Evolutionary conservation across 2,113 vertebrate genomes (phyloP).

Genomic region (Laticauda laticaudata): DNA sequence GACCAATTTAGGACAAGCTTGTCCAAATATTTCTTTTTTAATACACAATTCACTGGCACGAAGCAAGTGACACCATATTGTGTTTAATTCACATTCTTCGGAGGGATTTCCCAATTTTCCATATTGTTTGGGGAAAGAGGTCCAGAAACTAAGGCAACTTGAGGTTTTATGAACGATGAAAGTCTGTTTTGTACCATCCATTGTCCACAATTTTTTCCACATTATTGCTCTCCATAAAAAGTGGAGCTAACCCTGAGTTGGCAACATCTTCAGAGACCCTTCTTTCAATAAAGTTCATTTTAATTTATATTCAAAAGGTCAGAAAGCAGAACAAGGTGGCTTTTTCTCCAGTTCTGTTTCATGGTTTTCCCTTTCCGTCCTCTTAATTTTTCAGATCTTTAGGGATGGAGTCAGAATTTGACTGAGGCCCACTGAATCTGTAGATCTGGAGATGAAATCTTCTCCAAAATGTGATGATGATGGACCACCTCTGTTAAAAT

Average conservation of each 20-base stretch:
- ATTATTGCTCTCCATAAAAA: not conserved
- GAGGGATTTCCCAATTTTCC: not conserved
- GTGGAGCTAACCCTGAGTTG: not conserved
- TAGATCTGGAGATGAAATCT: not conserved
- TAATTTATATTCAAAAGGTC: not conserved
- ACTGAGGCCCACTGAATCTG: not conserved
- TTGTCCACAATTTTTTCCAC: not conserved
- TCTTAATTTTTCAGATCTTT: not conserved
- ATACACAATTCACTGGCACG: not conserved
- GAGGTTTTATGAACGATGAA: not conserved
- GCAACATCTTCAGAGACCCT: not conserved
- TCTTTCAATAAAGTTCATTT: not conserved
- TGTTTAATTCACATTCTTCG: not conserved
- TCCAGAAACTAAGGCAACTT: not conserved
- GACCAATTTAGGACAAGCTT: slow-evolving; percentile 10
- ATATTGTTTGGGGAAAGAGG: not conserved
- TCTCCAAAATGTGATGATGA: not conserved
- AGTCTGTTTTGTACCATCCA: not conserved
- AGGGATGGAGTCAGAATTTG: not conserved
- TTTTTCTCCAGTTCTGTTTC: not conserved
- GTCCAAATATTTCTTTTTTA: slow-evolving; percentile 11
- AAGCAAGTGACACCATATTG: slow-evolving; percentile 2
- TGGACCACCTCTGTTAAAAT: not conserved
- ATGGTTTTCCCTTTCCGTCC: not conserved
- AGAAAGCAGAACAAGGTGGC: not conserved